A percentile compares a stretch with the other conserved stretches of the same genome.
Conservation (phyloP, 2,888 invertebrate species). For the Heteropelma amictum region DNA sequence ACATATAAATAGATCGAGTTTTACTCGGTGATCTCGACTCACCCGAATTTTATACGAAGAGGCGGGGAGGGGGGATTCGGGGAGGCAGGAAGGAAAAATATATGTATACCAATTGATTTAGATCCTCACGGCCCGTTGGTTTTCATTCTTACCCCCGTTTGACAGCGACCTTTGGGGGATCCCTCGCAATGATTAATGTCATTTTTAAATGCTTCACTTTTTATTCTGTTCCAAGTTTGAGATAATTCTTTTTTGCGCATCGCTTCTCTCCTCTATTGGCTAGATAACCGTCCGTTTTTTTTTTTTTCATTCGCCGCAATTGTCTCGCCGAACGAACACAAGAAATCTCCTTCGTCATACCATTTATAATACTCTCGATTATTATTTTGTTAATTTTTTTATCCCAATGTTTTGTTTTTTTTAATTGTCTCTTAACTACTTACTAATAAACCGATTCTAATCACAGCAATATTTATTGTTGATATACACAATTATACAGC, state of each 20-base stretch:
- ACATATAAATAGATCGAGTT: constrained; percentile 29
- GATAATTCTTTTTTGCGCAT: constrained; percentile 27
- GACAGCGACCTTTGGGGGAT: constrained; percentile 29
- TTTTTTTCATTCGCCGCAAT: constrained; percentile 33
- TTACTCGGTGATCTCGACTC: constrained; percentile 44
- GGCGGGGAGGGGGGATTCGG: background rate
- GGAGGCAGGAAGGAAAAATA: background rate
- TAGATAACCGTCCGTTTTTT: no score
- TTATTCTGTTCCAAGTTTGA: constrained; percentile 7
- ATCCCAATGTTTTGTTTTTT: constrained; percentile 67
- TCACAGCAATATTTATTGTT: constrained; percentile 79
- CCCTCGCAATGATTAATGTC: constrained; percentile 11
- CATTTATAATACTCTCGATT: constrained; percentile 47
- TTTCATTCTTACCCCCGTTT: constrained; percentile 31
- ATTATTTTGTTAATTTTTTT: constrained; percentile 53
- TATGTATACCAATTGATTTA: constrained; percentile 46
- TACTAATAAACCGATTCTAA: constrained; percentile 77
- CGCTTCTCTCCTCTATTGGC: constrained; percentile 28
- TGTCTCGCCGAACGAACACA: constrained; percentile 40
- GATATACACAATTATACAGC: constrained; percentile 78
- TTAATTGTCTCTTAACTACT: constrained; percentile 76
- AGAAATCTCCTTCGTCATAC: constrained; percentile 31
- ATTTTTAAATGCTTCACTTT: background rate
- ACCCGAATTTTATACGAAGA: constrained; percentile 38
- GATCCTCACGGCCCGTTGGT: constrained; percentile 54